Evolutionary conservation across 2,888 invertebrate species (phyloP), one percentile per base, ranked within the genome.

Genomic region (Watsonalla binaria): DNA sequence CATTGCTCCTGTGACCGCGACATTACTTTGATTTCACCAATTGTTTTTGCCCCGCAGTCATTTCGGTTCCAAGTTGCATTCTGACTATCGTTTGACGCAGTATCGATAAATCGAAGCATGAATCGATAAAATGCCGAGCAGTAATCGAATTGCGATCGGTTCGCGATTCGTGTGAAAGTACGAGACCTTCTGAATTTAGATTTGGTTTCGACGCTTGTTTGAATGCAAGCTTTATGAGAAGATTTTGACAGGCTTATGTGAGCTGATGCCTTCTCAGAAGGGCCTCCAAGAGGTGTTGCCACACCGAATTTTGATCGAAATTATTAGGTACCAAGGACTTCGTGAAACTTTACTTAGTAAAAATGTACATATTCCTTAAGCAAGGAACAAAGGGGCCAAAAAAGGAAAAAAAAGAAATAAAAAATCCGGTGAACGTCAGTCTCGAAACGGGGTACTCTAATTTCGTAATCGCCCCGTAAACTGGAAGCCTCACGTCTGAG

Each of bases 1-100:
- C 73, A 65, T 55, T 55, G 66, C 66, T 67, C 13, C 35, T 7
- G 34, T 49, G 37, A 37, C 37, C 49, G 14, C 49, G 53, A 37
- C 52, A 53, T 48, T 55, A 54, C 54, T 58, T 59, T 53, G 62
- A 58, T 58, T 56, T 57, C 50, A 52, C 60, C 51, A 52, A 57
- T 52, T 46, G 59, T 64, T 66, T 62, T 62, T 62, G 57, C 45
- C 47, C 24, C 60, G 61, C 57, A 57, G 62, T 63, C 56, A 53
- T 47, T 51, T 54, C 45, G 58, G 51, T 46, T 35, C 35, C 46
- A 47, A 47, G 46, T 47, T 51, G 45, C 54, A 46, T 53, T 54
- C 54, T 48, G 54, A 64, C 57, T 65, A 62, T 62, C 60, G 58
- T 56, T 49, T 60, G 45, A 33, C 50, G 14, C 55, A 52, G 42